Evolutionary conservation across 2,888 invertebrate species (phyloP).

Genomic region (Craniophora ligustri): DNA sequence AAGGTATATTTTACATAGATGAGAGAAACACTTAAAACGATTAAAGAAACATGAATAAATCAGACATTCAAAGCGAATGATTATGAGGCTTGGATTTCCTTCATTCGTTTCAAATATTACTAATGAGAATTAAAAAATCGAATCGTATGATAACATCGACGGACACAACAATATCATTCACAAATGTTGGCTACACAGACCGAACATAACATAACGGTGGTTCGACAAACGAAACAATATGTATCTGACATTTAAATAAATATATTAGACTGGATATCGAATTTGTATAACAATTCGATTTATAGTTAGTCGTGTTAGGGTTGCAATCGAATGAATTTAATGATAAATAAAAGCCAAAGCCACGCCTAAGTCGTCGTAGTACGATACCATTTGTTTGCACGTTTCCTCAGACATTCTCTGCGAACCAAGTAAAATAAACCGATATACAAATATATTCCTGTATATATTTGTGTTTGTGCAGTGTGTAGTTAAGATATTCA

Average conservation of each 20-base stretch:
- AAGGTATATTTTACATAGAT: conserved; percentile 64
- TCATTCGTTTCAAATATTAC: conserved; percentile 47
- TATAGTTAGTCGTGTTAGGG: conserved; percentile 85
- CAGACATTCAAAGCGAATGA: conserved; percentile 85
- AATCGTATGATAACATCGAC: conserved; percentile 81
- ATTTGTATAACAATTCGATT: conserved; percentile 73
- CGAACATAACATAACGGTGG: conserved; percentile 81
- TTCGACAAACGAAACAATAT: conserved; percentile 68
- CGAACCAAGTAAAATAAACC: conserved; percentile 90
- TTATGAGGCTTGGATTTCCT: conserved; percentile 65
- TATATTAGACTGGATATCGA: conserved; percentile 68
- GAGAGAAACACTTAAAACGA: conserved; percentile 67
- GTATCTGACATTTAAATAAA: conserved; percentile 66
- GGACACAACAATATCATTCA: conserved; percentile 80
- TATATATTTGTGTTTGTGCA: conserved; percentile 59
- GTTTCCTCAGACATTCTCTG: conserved; percentile 95
- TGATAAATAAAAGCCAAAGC: conserved; percentile 87
- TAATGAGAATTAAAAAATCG: conserved; percentile 58
- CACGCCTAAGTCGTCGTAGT: conserved; percentile 85
- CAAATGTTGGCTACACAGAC: conserved; percentile 83
- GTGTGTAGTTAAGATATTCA: conserved; percentile 63
- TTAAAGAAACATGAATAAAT: conserved; percentile 68
- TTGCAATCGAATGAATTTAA: conserved; percentile 83
- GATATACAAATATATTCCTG: conserved; percentile 68
- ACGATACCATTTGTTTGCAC: conserved; percentile 94